A percentile compares a stretch with the other conserved stretches of the same genome.
Conservation (phyloP, 2,888 invertebrate genomes). For the Tetragonisca angustula region DNA sequence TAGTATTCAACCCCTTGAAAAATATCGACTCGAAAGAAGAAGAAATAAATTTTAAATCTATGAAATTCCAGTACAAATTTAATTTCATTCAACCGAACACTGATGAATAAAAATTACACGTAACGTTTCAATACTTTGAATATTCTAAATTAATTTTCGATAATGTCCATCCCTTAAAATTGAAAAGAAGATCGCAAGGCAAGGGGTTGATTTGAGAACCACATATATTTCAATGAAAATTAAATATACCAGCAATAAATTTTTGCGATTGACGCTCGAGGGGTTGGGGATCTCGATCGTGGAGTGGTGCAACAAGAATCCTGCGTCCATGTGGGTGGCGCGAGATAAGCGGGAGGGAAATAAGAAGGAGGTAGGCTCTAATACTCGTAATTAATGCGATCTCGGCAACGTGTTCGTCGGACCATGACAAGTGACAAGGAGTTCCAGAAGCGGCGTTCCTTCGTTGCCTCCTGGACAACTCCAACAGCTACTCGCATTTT, state of each 20-base stretch:
- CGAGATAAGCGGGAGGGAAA: constrained; percentile 41
- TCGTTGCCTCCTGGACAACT: constrained; percentile 62
- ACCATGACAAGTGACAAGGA: constrained; percentile 70
- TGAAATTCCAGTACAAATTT: too few relatives aligned
- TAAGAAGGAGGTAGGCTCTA: constrained; percentile 55
- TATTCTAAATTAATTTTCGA: too few relatives aligned
- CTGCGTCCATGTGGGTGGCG: constrained; percentile 65
- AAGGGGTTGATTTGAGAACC: too few relatives aligned
- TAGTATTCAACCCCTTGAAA: too few relatives aligned
- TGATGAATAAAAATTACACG: too few relatives aligned
- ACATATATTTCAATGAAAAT: too few relatives aligned
- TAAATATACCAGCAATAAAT: background rate
- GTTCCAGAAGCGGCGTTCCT: constrained; percentile 68
- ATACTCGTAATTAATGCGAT: constrained; percentile 80
- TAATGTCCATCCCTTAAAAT: too few relatives aligned
- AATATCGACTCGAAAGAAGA: too few relatives aligned
- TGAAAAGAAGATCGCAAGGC: too few relatives aligned
- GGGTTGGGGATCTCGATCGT: background rate
- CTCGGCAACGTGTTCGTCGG: constrained; percentile 63
- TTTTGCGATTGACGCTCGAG: background rate
- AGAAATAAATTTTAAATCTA: too few relatives aligned
- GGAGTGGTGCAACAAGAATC: constrained; percentile 38
- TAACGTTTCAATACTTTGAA: too few relatives aligned
- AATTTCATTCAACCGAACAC: too few relatives aligned
- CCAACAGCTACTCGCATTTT: constrained; percentile 39